Evolutionary conservation across 1,140 invertebrate genomes (phyloP), one percentile per base, ranked within the genome.

Genomic region (Temnothorax curvispinosus): DNA sequence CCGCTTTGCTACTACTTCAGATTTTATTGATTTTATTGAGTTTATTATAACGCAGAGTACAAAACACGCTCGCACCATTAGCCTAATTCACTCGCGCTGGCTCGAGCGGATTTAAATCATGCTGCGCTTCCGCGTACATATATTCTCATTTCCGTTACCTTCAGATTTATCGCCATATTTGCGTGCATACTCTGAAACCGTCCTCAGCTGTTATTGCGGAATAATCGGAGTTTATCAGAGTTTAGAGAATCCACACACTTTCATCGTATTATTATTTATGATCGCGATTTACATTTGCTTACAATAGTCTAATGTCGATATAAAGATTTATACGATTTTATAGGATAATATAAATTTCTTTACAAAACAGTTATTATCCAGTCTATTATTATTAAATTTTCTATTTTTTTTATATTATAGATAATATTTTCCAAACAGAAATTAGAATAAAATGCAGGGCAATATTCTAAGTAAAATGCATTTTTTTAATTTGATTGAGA

Each of bases 161-260:
- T 47, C 32, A 74, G 69, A 84, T 84, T 75, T 84, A 84, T 84
- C 54, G 69, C 27, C 47, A 75, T 75, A 84, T 84, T 84, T 84
- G 47, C 27, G 54, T 38, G 32, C 69, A 38, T 75, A 62, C 69
- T 60, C 54, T 18, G 77, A 81, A 54, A 54, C 35, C 52, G 18
- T 35, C 18, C n/a, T 47, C 38, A n/a, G 47, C 38, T 32, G n/a
- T 15, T 80, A 52, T 52, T 80, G 62, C 8, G 5, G 44, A 74
- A 67, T 74, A 84, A 75, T 47, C 54, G 6, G 41, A 75, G 69
- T 74, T 84, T 75, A 74, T 82, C 69, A 35, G 7, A 74, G 18
- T 72, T 84, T 75, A 47, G 41, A 47, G 18, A 50, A 82, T 11
- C 32, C 38, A 38, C 65, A 50, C 41, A 69, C 13, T 60, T 75